Percentiles rank a stretch among this genome's conserved stretches.
phyloP scores from a whole-genome alignment of 2,797 vertebrate species.

The Microchirus variegatus region DNA sequence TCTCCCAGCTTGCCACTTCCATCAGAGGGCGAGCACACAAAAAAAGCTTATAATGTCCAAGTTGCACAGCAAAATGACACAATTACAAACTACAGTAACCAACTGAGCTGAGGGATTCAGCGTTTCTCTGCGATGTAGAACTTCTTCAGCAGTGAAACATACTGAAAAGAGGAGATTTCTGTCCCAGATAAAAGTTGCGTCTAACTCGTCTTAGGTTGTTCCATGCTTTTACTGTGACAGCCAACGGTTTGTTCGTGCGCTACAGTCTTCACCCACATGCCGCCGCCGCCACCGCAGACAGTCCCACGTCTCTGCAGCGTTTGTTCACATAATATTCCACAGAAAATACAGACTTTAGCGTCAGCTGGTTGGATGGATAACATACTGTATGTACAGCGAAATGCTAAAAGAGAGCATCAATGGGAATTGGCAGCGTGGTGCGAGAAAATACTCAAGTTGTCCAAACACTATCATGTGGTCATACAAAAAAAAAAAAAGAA shows the following conservation, averaged over 20 bases:
- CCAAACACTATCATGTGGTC: constrained; percentile 17
- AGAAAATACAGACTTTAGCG: constrained; percentile 70
- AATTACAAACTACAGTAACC: constrained; percentile 41
- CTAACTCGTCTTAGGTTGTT: constrained; percentile 1
- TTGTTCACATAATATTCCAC: constrained; percentile 32
- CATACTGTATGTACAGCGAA: constrained; percentile 39
- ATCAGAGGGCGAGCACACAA: constrained; percentile 27
- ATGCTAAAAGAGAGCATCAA: constrained; percentile 26
- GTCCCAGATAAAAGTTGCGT: constrained; percentile 19
- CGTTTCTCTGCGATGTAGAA: constrained; percentile 24
- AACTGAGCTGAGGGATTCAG: constrained; percentile 40
- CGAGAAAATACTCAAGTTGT: constrained; percentile 20
- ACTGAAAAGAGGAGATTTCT: constrained; percentile 2
- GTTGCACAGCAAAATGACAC: constrained; percentile 47
- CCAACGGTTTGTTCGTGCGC: constrained; percentile 23
- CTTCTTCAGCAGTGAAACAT: constrained; percentile 17
- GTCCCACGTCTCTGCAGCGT: constrained; percentile 36
- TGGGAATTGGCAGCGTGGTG: constrained; percentile 11
- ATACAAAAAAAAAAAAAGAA: constrained; percentile 12
- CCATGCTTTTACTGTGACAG: constrained; percentile 35
- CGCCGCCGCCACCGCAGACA: constrained; percentile 16
- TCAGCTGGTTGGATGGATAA: constrained; percentile 54
- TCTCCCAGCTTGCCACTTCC: constrained; percentile 14
- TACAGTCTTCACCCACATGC: constrained; percentile 17
- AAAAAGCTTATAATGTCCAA: constrained; percentile 45